phyloP scores from a whole-genome alignment of 2,797 vertebrate genomes.

The Gambelia wislizenii region DNA sequence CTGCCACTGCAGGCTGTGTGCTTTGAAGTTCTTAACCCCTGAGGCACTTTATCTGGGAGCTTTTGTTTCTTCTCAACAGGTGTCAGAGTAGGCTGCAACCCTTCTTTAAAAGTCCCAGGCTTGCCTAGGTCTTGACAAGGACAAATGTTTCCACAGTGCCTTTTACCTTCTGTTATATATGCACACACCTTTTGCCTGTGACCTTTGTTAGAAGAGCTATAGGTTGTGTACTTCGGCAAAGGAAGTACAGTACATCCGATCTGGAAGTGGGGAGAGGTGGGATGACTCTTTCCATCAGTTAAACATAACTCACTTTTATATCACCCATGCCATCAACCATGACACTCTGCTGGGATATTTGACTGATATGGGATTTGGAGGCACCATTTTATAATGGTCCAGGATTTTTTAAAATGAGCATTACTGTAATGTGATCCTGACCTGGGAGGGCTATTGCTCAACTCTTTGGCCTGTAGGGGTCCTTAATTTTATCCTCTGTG shows the following conservation, averaged over 20 bases:
- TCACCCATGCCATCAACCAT: neutral
- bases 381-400: neutral
- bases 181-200: neutral
- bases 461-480: neutral
- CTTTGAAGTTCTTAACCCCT: conserved; percentile 74
- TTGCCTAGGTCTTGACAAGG: conserved; percentile 47
- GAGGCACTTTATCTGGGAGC: conserved; percentile 70
- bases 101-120: conserved; percentile 53
- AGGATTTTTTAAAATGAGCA: neutral
- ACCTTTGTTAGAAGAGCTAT: neutral
- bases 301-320: neutral
- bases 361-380: neutral
- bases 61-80: conserved; percentile 74
- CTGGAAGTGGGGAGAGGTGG: neutral
- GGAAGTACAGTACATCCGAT: neutral
- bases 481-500: neutral
- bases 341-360: neutral
- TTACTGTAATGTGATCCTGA: neutral
- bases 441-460: neutral
- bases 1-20: conserved; percentile 62
- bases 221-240: neutral
- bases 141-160: conserved; percentile 25
- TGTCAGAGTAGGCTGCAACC: conserved; percentile 58
- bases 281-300: neutral
- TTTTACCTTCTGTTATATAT: neutral